Percentiles rank a stretch among this genome's conserved stretches.
Conservation (phyloP, 2,888 invertebrate species). For the Poecilobothrus nobilitatus region DNA sequence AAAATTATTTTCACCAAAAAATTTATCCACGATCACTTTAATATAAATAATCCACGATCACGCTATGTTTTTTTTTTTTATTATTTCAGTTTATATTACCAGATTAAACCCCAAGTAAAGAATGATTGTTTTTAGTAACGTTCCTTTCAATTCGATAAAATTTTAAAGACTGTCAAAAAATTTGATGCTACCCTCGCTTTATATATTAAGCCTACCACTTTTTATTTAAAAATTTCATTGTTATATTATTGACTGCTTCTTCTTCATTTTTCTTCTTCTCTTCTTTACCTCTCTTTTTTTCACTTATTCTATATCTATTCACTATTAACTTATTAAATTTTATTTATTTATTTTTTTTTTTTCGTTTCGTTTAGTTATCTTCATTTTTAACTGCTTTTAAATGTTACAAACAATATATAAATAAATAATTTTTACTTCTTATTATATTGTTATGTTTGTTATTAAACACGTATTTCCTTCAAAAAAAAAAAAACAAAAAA, state of each 20-base stretch:
- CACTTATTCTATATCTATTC: no score
- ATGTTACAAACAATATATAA: no score
- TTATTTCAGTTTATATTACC: no score
- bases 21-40: background rate
- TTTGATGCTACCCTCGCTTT: conserved; percentile 17
- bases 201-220: conserved; percentile 14
- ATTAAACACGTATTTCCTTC: no score
- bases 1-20: background rate
- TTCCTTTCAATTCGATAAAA: conserved; percentile 4
- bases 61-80: no score
- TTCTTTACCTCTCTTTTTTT: background rate
- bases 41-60: conserved; percentile 1
- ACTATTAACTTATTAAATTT: no score
- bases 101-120: background rate
- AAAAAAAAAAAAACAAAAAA: no score
- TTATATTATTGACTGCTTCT: background rate
- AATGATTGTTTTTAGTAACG: background rate
- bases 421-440: no score
- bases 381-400: no score
- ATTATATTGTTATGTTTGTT: no score
- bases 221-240: background rate
- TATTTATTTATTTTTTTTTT: background rate
- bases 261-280: background rate
- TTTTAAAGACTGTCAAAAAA: conserved; percentile 15
- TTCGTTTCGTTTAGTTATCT: background rate